phyloP scores from a whole-genome alignment of 2,888 invertebrate species.

The Ormyrus pomaceus region DNA sequence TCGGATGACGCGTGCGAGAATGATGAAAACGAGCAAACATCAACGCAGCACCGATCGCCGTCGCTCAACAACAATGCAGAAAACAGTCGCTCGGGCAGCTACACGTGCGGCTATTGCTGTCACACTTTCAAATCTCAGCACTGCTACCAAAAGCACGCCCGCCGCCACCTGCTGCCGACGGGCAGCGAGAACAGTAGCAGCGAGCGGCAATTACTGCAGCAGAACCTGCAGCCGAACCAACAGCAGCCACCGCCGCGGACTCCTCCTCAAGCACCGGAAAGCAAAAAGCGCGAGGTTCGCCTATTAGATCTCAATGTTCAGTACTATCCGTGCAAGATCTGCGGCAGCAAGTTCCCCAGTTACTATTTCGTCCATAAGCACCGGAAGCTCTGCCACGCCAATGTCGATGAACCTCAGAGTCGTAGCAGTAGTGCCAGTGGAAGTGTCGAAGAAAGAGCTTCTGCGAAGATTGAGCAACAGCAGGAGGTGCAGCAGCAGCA shows the following conservation, averaged over 20 bases:
- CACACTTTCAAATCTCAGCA: slow-evolving; percentile 90
- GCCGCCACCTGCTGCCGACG: slow-evolving; percentile 73
- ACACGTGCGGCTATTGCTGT: slow-evolving; percentile 86
- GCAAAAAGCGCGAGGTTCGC: slow-evolving; percentile 77
- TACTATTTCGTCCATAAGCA: slow-evolving; percentile 97
- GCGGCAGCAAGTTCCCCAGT: slow-evolving; percentile 94
- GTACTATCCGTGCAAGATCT: slow-evolving; percentile 95
- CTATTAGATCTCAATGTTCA: slow-evolving; percentile 88
- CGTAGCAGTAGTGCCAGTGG: neutral
- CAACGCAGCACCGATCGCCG: neutral
- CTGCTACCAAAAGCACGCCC: slow-evolving; percentile 89
- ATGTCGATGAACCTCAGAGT: slow-evolving; percentile 70
- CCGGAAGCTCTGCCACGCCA: slow-evolving; percentile 89
- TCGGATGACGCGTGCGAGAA: slow-evolving; percentile 20
- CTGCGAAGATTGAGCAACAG: slow-evolving; percentile 62
- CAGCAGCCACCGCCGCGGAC: neutral
- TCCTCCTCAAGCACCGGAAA: slow-evolving; percentile 9
- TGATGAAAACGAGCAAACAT: slow-evolving; percentile 45
- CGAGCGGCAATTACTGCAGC: slow-evolving; percentile 1
- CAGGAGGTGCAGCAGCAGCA: slow-evolving; percentile 3
- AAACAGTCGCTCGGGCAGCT: slow-evolving; percentile 68
- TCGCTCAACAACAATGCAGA: slow-evolving; percentile 34
- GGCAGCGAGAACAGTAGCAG: slow-evolving; percentile 50
- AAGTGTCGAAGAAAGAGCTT: slow-evolving; percentile 32
- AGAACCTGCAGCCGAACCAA: slow-evolving; percentile 19